Evolutionary conservation across 1,140 invertebrate genomes (phyloP).

Genomic region (Colletes latitarsis): DNA sequence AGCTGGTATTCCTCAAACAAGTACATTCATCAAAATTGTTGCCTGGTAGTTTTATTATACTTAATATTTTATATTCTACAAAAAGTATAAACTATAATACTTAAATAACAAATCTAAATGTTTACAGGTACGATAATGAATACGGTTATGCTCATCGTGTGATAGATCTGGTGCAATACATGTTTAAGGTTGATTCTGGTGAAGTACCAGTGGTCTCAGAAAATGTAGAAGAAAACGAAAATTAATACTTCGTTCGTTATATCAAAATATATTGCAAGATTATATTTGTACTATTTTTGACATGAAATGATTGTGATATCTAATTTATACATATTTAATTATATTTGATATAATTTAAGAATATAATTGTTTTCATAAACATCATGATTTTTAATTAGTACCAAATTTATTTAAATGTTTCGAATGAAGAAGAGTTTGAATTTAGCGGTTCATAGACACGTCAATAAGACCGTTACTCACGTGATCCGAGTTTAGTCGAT

Average conservation of each 20-base stretch:
- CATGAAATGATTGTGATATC: constrained; percentile 1
- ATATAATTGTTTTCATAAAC: not conserved
- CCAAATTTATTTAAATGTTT: not conserved
- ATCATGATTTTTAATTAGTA: not conserved
- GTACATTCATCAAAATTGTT: constrained; percentile 84
- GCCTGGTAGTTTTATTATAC: constrained; percentile 84
- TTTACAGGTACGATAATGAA: constrained; percentile 86
- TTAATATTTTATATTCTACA: not conserved
- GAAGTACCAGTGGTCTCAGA: constrained; percentile 24
- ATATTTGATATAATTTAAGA: not conserved
- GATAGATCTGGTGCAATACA: constrained; percentile 84
- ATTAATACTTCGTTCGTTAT: constrained; percentile 8
- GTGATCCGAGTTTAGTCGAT: constrained; percentile 62
- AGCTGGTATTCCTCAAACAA: constrained; percentile 84
- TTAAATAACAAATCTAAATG: not conserved
- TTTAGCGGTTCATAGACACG: constrained; percentile 37
- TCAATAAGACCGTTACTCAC: constrained; percentile 50
- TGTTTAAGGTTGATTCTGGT: constrained; percentile 69
- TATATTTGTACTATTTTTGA: not conserved
- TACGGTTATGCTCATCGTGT: constrained; percentile 87
- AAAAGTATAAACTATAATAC: not conserved
- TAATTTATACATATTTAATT: not conserved
- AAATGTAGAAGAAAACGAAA: constrained; percentile 24
- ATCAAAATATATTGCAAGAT: not conserved
- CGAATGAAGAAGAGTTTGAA: constrained; percentile 25